These are phyloP conservation scores for Mus spicilegus DNA, from an alignment of 2,113 vertebrate genomes.

Conservation along the genomic window DNA sequence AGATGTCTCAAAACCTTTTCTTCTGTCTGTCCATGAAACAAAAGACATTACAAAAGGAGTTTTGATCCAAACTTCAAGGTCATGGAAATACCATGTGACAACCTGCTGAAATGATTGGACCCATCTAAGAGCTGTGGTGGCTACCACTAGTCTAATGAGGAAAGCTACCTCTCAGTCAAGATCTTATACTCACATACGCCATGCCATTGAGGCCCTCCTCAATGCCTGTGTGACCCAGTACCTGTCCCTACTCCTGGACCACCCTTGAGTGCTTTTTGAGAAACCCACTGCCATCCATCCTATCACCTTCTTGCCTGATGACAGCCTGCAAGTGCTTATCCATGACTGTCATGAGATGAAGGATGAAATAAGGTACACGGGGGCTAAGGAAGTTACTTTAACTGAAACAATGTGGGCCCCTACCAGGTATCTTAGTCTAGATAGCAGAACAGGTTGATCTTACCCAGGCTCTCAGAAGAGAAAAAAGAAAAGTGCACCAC, in stretches of 20 bases:
- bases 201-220: too few relatives aligned
- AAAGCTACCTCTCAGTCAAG: background rate
- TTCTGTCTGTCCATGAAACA: background rate
- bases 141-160: background rate
- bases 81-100: background rate
- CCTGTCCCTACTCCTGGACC: background rate
- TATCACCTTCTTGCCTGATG: background rate
- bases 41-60: background rate
- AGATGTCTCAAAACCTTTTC: too few relatives aligned
- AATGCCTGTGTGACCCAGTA: background rate
- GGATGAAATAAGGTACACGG: background rate
- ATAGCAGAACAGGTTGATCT: background rate
- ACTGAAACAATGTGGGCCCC: background rate
- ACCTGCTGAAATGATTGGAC: background rate
- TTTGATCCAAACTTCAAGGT: background rate
- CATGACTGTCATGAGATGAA: background rate
- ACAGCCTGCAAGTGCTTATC: background rate
- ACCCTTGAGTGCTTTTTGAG: background rate
- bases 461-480: background rate
- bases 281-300: background rate
- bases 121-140: background rate
- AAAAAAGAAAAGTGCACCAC: background rate
- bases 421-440: background rate
- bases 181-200: too few relatives aligned
- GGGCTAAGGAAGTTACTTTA: background rate